phyloP scores from a whole-genome alignment of 92 coral and sea anemone species.

The Siderastrea siderea region DNA sequence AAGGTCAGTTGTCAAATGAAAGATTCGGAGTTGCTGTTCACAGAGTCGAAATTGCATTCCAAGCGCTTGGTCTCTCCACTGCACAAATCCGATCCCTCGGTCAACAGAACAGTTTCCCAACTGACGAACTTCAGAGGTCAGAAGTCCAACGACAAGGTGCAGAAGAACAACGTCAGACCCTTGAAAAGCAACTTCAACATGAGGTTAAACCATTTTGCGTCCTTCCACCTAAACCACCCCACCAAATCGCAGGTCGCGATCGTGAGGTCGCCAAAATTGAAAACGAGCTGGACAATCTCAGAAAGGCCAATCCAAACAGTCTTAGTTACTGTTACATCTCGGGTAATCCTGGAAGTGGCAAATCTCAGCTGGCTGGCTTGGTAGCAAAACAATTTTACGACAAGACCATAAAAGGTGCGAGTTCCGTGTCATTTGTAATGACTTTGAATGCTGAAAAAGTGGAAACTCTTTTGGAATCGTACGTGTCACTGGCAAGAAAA shows the following conservation, averaged over 20 bases:
- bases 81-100: background rate
- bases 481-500: background rate
- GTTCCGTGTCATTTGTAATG: background rate
- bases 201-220: background rate
- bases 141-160: background rate
- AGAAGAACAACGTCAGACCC: background rate
- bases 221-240: slow-evolving; percentile 2
- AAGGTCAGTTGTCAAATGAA: too few species aligned
- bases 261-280: background rate
- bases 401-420: background rate
- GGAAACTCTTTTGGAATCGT: background rate
- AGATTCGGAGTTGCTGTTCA: too few species aligned
- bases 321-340: too few species aligned
- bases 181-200: background rate
- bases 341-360: too few species aligned
- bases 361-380: too few species aligned
- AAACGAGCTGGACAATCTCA: background rate
- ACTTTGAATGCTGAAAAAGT: background rate
- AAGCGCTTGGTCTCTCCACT: background rate
- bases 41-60: background rate
- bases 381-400: background rate
- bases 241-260: background rate
- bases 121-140: background rate
- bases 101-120: background rate
- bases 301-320: too few species aligned